These are phyloP conservation scores for Acropora tenuis DNA, from an alignment of 64 coral and sea anemone species.

Conservation along the genomic window DNA sequence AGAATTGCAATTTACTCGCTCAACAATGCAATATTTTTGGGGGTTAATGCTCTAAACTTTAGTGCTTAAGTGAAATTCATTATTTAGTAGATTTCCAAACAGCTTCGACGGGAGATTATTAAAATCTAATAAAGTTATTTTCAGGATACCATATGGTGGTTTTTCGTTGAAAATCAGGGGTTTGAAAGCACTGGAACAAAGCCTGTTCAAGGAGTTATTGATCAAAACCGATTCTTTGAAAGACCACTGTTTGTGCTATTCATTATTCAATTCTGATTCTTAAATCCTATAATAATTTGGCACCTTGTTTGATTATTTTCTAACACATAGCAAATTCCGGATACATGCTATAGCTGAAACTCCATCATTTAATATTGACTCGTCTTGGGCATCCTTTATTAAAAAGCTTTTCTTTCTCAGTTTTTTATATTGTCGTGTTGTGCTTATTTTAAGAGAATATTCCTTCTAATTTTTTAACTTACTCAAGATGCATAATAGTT, in stretches of 20 bases:
- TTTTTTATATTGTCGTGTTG: background rate
- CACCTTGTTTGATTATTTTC: background rate
- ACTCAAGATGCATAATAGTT: too few species aligned
- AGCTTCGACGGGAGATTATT: slow-evolving; percentile 76
- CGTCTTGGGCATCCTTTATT: slow-evolving; percentile 43
- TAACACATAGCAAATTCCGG: slow-evolving; percentile 39
- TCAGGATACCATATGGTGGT: slow-evolving; percentile 75
- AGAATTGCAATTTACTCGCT: slow-evolving; percentile 22
- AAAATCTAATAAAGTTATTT: slow-evolving; percentile 91
- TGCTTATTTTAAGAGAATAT: slow-evolving; percentile 73
- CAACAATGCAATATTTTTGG: slow-evolving; percentile 55
- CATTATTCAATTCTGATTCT: slow-evolving; percentile 24
- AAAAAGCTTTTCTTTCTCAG: slow-evolving; percentile 29
- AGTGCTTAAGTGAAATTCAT: slow-evolving; percentile 88
- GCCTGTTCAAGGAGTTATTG: slow-evolving; percentile 46
- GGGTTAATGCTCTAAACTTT: slow-evolving; percentile 67
- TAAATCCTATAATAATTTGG: slow-evolving; percentile 29
- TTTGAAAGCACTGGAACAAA: slow-evolving; percentile 36
- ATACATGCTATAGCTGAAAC: slow-evolving; percentile 39
- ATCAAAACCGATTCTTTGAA: slow-evolving; percentile 41
- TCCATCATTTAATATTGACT: slow-evolving; percentile 52
- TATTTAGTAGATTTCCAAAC: slow-evolving; percentile 73
- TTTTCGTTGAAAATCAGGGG: slow-evolving; percentile 73
- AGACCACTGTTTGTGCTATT: background rate
- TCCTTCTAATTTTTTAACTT: slow-evolving; percentile 46